Conservation (phyloP, 2,888 invertebrate species). For the Oegoconia quadripuncta region DNA sequence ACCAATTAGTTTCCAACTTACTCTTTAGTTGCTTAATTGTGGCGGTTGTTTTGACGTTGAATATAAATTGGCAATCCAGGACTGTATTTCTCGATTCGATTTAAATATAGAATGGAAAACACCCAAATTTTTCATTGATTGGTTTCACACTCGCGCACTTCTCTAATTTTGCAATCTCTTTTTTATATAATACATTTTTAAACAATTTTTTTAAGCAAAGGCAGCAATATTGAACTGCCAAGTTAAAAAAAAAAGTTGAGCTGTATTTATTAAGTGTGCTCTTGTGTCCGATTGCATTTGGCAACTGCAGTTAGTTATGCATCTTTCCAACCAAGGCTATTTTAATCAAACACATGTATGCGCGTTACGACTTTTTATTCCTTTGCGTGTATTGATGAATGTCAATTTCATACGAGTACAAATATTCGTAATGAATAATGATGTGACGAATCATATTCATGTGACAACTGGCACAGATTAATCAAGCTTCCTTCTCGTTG, state of each 20-base stretch:
- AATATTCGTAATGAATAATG: too few species aligned
- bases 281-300: conserved; percentile 8
- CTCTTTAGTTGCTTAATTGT: conserved; percentile 64
- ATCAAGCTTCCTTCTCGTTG: too few species aligned
- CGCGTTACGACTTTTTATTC: conserved; percentile 10
- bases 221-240: background rate
- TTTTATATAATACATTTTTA: background rate
- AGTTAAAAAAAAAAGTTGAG: too few species aligned
- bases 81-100: too few species aligned
- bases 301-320: conserved; percentile 10
- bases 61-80: too few species aligned
- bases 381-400: background rate
- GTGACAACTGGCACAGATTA: too few species aligned
- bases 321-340: conserved; percentile 9
- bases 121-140: too few species aligned
- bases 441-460: too few species aligned
- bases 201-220: background rate
- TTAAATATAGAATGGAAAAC: too few species aligned
- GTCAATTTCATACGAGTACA: background rate
- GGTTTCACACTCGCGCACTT: background rate
- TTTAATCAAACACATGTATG: conserved; percentile 4
- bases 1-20: conserved; percentile 30
- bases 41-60: conserved; percentile 25
- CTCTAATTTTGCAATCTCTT: background rate
- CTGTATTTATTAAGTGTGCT: conserved; percentile 1